Evolutionary conservation across 1,140 invertebrate genomes (phyloP), one percentile per base, ranked within the genome.

Genomic region (Lepidostoma basale): DNA sequence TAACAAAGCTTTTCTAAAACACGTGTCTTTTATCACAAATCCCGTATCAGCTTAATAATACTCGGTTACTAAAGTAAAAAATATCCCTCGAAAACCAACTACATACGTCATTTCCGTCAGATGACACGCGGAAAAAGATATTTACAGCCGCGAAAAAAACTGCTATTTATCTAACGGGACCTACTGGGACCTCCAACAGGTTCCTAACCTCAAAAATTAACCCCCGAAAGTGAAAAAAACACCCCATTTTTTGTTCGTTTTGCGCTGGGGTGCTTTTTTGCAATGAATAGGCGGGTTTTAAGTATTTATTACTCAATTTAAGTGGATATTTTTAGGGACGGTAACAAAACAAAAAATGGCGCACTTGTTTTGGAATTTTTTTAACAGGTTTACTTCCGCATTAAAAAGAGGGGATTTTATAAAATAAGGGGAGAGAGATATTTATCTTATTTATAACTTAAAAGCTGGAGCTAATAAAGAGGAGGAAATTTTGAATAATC

Each of bases 351-450:
- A 69, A 70, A 70, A 70, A 70, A 67, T 25, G 23, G 39, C n/a
- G 14, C 65, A 72, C 69, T 67, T 72, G 65, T 68, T 67, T 10
- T 6, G 60, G 64, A 64, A 67, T 62, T 45, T 26, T 1, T 3
- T 5, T 8, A 10, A 36, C 69, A 72, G 65, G 69, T 72, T 70
- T 8, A 67, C 52, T 66, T 71, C 64, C 63, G 68, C 47, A 22
- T 49, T 36, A 62, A 67, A 71, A 69, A 63, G 23, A 18, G 22
- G 3, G 47, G 14, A 6, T 36, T 65, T 65, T 65, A 39, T 33
- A 33, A 6, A 33, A 6, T n/a, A n/a, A n/a, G n/a, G n/a, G n/a
- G n/a, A n/a, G n/a, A n/a, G n/a, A n/a, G n/a, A n/a, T n/a, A n/a
- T n/a, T n/a, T n/a, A n/a, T n/a, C n/a, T n/a, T n/a, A n/a, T n/a